Evolutionary conservation across 2,888 invertebrate genomes (phyloP).

Genomic region (Sabatieria punctata): DNA sequence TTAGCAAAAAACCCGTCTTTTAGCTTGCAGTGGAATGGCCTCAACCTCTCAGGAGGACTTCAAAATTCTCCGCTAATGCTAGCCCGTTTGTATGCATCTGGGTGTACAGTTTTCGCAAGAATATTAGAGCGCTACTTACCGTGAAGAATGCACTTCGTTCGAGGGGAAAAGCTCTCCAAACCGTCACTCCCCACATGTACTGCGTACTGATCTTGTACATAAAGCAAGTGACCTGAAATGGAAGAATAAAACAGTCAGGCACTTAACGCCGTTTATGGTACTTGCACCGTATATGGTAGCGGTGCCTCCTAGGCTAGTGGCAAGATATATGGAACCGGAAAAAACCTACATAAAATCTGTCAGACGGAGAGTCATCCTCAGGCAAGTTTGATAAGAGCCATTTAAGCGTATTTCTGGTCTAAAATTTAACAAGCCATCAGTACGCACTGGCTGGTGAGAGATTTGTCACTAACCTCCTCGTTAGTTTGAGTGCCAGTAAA

Average conservation of each 20-base stretch:
- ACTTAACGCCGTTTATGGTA: no score
- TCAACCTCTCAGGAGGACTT: no score
- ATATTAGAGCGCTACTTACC: slow-evolving; percentile 13
- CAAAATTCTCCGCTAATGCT: no score
- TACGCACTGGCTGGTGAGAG: no score
- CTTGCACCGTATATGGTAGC: no score
- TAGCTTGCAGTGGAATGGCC: no score
- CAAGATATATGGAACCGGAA: no score
- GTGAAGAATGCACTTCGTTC: slow-evolving; percentile 28
- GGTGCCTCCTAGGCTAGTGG: no score
- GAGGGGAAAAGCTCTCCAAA: slow-evolving; percentile 27
- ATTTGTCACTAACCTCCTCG: slow-evolving; percentile 20
- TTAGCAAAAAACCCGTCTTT: no score
- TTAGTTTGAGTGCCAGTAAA: slow-evolving; percentile 24
- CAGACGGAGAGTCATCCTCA: slow-evolving; percentile 21
- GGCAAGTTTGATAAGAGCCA: slow-evolving; percentile 24
- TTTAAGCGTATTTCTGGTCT: slow-evolving; percentile 25
- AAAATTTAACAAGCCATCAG: slow-evolving; percentile 4
- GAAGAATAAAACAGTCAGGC: no score
- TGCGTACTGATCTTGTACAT: slow-evolving; percentile 28
- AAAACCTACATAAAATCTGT: slow-evolving; percentile 20
- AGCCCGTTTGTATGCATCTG: no score
- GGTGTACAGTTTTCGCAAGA: no score
- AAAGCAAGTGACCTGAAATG: slow-evolving; percentile 25
- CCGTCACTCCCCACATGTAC: slow-evolving; percentile 29